Percentiles rank a stretch among this genome's conserved stretches.
Conservation (phyloP, 2,113 vertebrate species). For the Phoenicopterus ruber region DNA sequence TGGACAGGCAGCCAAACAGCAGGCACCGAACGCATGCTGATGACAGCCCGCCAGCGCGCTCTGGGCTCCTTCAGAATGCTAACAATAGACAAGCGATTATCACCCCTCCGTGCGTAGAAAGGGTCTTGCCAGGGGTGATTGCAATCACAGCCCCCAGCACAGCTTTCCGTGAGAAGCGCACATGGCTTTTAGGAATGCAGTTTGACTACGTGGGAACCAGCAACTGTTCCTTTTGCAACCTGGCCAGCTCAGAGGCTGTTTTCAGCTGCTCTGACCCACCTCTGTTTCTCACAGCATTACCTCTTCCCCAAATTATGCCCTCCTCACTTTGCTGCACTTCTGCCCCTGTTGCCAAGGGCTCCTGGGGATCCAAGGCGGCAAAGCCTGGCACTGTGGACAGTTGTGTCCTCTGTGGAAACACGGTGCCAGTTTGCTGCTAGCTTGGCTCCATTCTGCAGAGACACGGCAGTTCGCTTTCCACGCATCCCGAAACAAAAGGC, state of each 20-base stretch:
- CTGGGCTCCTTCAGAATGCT: not conserved
- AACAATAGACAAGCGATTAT: not conserved
- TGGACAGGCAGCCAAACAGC: constrained; percentile 4
- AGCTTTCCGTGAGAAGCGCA: not conserved
- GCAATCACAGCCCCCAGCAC: not conserved
- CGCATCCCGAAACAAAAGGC: not conserved
- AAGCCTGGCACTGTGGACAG: not conserved
- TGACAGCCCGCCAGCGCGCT: not conserved
- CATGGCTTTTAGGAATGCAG: not conserved
- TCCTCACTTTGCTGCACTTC: not conserved
- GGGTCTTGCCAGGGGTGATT: not conserved
- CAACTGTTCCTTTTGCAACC: not conserved
- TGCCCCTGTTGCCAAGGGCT: not conserved
- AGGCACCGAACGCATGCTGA: not conserved
- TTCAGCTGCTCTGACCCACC: not conserved
- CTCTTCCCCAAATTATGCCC: not conserved
- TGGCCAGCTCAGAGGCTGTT: not conserved
- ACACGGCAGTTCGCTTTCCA: not conserved
- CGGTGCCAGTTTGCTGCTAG: not conserved
- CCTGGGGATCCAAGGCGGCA: not conserved
- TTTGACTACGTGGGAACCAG: not conserved
- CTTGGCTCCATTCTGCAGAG: not conserved
- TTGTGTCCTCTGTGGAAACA: not conserved
- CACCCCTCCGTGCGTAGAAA: not conserved
- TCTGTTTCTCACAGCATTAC: not conserved